Base-by-base conservation (phyloP, 2,797 vertebrate genomes). In the Podarcis siculus region DNA sequence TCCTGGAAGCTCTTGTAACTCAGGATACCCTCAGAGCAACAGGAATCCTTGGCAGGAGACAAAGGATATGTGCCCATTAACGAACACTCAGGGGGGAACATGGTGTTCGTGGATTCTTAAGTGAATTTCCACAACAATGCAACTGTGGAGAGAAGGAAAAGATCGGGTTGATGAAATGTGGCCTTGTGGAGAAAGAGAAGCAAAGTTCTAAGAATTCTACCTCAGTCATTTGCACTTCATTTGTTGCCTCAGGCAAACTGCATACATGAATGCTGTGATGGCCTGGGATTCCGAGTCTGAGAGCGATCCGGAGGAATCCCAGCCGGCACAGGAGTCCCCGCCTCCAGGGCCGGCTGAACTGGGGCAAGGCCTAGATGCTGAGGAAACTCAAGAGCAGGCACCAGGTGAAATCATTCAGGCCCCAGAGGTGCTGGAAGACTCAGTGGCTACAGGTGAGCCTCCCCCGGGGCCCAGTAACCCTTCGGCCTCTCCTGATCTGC, bases 31-130 rank as follows among this genome's bases (percentile, higher is more conserved):
- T 1, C 35, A 73, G 17, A 35, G 58, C 35, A 81, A 19, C n/a
- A 79, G 25, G 66, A 5, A 27, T 37, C 37, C 49, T 8, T 49
- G 27, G 4, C 91, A 5, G 27, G 45, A 35, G 30, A 30, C 37
- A 73, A 67, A 2, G 0, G 3, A 0, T 1, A 3, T 23, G 1
- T n/a, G 2, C 2, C 5, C 32, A 21, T 82, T 58, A 82, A 19
- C 4, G 4, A 45, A 0, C 0, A 0, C 76, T 79, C 19, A 69
- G 23, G 83, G 35, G 55, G 72, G 7, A 58, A 42, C 39, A 85
- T 58, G 3, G 45, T 21, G 32, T n/a, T 27, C 21, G 8, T 78
- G 12, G 27, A 32, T 84, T 64, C 79, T 58, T 8, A 61, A 67
- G 35, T 19, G 12, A 72, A 1, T 8, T 66, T 3, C 32, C 37